A percentile compares a stretch with the other conserved stretches of the same genome.
These are phyloP conservation scores for Danio choprae DNA, from an alignment of 2,797 vertebrate genomes.

Conservation along the genomic window DNA sequence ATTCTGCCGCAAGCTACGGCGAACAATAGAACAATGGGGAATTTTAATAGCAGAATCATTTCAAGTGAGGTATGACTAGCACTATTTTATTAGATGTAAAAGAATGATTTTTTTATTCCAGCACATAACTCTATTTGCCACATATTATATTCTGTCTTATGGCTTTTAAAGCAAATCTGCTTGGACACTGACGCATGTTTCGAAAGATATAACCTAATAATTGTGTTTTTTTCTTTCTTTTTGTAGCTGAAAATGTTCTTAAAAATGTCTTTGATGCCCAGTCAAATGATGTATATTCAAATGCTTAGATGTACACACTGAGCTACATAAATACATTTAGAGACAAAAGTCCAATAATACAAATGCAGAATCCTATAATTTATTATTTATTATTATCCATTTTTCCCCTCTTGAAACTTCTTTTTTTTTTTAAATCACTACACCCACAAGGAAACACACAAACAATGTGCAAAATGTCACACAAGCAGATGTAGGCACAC, in stretches of 20 bases:
- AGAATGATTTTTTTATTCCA: not conserved
- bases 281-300: not conserved
- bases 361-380: not conserved
- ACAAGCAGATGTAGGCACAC: too few species aligned
- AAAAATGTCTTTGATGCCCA: too few species aligned
- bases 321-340: too few species aligned
- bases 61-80: constrained; percentile 10
- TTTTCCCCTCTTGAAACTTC: too few species aligned
- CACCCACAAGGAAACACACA: too few species aligned
- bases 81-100: not conserved
- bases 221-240: not conserved
- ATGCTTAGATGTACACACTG: too few species aligned
- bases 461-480: too few species aligned
- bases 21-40: constrained; percentile 35
- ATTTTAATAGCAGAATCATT: constrained; percentile 24
- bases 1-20: constrained; percentile 19
- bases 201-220: not conserved
- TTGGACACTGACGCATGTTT: constrained; percentile 12
- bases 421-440: too few species aligned
- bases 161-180: constrained; percentile 8
- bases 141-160: constrained; percentile 12
- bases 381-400: too few species aligned
- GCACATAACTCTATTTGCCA: constrained; percentile 10
- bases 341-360: not conserved
- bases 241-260: not conserved